Base-by-base conservation (phyloP, 2,888 invertebrate genomes). In the Sphaerolaimus hirsutus region DNA sequence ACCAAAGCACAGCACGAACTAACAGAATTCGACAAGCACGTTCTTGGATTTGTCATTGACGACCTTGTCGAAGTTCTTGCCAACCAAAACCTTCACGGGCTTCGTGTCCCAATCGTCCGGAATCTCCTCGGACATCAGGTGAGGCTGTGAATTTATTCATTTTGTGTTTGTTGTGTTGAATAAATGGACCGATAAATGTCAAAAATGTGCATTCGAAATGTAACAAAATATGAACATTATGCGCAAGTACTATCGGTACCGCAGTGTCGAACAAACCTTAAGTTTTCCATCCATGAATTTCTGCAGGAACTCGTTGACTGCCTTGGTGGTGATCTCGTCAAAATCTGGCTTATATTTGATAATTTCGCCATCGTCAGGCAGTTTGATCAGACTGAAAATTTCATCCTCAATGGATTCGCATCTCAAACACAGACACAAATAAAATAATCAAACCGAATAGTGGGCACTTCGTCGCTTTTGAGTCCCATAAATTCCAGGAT, bases 401-500 rank as follows among this genome's bases (percentile, higher is more conserved):
- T n/a, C n/a, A n/a, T n/a, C n/a, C n/a, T n/a, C n/a, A n/a, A n/a
- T n/a, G n/a, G n/a, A n/a, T n/a, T n/a, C n/a, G n/a, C n/a, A n/a
- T n/a, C n/a, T n/a, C n/a, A n/a, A n/a, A n/a, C n/a, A n/a, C n/a
- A n/a, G n/a, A n/a, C n/a, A n/a, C n/a, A n/a, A n/a, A n/a, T n/a
- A n/a, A n/a, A n/a, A n/a, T n/a, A n/a, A n/a, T n/a, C n/a, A n/a
- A n/a, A n/a, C n/a, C 51, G 59, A 48, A 63, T 53, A 47, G 69
- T 60, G 44, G 71, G 71, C 38, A 64, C 60, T 32, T 70, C 84
- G n/a, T 81, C 80, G 66, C 81, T 80, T 71, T 79, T 81, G 76
- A 93, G 78, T 58, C 91, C 93, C 69, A 99, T 99, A 81, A 91
- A 99, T 70, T 99, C 97, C 65, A 97, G 72, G 66, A 99, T 93